These are phyloP conservation scores for Eulemur rubriventer DNA, from an alignment of 2,797 vertebrate genomes.

Conservation along the genomic window DNA sequence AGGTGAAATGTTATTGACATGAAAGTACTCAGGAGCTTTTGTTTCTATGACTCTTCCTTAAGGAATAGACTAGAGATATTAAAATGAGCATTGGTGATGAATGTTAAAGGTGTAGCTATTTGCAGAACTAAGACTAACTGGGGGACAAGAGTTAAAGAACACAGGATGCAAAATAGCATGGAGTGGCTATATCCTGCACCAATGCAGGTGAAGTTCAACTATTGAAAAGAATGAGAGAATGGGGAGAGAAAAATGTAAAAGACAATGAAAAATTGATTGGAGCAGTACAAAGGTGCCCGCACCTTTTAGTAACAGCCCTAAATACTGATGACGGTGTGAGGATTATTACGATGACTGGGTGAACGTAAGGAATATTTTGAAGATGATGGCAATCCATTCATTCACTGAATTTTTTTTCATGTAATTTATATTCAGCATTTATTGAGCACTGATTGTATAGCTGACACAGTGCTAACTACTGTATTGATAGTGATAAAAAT, in stretches of 20 bases:
- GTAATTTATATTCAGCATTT: background rate
- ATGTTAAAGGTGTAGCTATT: background rate
- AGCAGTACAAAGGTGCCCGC: fast-evolving
- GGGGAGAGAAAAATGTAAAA: background rate
- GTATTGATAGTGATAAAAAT: background rate
- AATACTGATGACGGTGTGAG: background rate
- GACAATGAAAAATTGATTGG: background rate
- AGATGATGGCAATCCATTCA: background rate
- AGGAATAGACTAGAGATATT: background rate
- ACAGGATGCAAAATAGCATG: fast-evolving
- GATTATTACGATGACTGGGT: background rate
- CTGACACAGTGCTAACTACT: background rate
- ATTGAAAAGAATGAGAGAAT: background rate
- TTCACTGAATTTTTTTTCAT: background rate
- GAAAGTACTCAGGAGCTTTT: background rate
- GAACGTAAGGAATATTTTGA: background rate
- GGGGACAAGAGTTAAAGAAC: background rate
- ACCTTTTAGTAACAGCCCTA: background rate
- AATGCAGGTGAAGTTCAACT: background rate
- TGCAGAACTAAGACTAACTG: background rate
- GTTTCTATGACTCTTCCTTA: background rate
- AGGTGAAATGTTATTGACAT: background rate
- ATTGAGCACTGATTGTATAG: background rate
- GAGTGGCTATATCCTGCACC: background rate
- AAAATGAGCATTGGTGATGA: background rate